Evolutionary conservation across 2,888 invertebrate genomes (phyloP).

Genomic region (Drosophila anomelani): DNA sequence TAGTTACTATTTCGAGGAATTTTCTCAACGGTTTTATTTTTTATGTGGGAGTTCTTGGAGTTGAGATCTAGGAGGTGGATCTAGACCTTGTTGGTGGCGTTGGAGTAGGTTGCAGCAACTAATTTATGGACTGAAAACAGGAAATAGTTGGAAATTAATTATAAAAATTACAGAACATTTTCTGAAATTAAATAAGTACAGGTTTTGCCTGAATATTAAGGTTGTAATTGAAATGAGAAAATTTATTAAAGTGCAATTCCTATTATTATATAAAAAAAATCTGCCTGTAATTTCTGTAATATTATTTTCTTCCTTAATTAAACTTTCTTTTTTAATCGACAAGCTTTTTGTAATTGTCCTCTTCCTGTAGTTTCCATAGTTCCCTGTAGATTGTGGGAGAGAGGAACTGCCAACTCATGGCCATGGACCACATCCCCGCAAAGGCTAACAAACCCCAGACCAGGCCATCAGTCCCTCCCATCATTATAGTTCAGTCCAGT

Average conservation of each 20-base stretch:
- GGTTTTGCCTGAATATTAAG: not conserved
- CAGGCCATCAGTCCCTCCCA: slow-evolving; percentile 9
- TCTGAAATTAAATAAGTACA: not conserved
- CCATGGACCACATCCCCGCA: slow-evolving; percentile 30
- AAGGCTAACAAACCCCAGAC: slow-evolving; percentile 12
- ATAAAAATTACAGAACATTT: not conserved
- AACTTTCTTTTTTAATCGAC: slow-evolving; percentile 1
- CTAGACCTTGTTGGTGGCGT: slow-evolving; percentile 8
- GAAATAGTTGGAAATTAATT: slow-evolving; percentile 1
- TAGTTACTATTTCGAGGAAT: slow-evolving; percentile 6
- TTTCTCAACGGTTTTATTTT: slow-evolving; percentile 12
- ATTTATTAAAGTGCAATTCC: not conserved
- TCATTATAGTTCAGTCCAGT: slow-evolving; percentile 20
- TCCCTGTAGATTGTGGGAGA: not conserved
- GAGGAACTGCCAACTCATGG: slow-evolving; percentile 34
- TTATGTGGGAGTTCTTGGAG: slow-evolving; percentile 33
- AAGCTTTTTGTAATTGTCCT: not conserved
- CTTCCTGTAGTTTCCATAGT: not conserved
- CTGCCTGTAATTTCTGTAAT: not conserved
- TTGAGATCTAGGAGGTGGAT: slow-evolving; percentile 2
- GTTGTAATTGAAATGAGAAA: not conserved
- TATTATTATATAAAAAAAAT: not conserved
- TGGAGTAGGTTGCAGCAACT: not conserved
- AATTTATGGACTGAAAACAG: slow-evolving; percentile 19
- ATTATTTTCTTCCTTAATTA: not conserved